Evolutionary conservation across 2,888 invertebrate species (phyloP).

Genomic region (Caenorhabditis sp.): DNA sequence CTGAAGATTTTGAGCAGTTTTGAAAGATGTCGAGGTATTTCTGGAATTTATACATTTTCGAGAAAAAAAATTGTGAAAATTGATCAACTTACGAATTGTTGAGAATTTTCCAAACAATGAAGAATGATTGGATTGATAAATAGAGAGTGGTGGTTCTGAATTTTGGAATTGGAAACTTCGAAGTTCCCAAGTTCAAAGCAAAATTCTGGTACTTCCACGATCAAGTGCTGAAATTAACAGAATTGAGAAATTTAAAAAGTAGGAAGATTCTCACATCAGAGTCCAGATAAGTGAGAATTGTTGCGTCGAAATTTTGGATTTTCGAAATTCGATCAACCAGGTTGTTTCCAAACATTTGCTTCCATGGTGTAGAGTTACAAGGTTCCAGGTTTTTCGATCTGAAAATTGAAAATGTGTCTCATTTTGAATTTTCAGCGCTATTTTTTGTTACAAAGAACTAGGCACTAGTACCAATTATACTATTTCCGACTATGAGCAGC

Average conservation of each 20-base stretch:
- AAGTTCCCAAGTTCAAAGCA: background rate
- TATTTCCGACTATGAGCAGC: too few species aligned
- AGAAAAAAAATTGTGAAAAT: background rate
- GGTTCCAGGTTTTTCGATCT: background rate
- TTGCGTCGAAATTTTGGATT: background rate
- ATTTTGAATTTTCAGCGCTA: too few species aligned
- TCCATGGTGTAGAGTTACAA: background rate
- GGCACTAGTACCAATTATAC: too few species aligned
- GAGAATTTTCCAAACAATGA: background rate
- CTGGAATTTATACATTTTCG: background rate
- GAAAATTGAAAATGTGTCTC: too few species aligned
- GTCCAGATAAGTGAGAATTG: background rate
- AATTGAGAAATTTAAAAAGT: too few species aligned
- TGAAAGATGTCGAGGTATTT: background rate
- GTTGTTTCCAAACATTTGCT: constrained; percentile 1
- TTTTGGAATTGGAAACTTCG: background rate
- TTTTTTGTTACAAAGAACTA: too few species aligned
- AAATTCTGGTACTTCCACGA: too few species aligned
- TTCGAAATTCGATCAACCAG: constrained; percentile 5
- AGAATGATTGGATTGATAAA: constrained; percentile 9
- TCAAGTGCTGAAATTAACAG: too few species aligned
- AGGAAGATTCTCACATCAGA: too few species aligned
- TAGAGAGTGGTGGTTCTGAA: constrained; percentile 1
- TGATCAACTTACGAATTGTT: background rate
- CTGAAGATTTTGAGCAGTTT: constrained; percentile 1